Base-by-base conservation (phyloP, 2,888 invertebrate genomes). In the Parnassius smintheus region DNA sequence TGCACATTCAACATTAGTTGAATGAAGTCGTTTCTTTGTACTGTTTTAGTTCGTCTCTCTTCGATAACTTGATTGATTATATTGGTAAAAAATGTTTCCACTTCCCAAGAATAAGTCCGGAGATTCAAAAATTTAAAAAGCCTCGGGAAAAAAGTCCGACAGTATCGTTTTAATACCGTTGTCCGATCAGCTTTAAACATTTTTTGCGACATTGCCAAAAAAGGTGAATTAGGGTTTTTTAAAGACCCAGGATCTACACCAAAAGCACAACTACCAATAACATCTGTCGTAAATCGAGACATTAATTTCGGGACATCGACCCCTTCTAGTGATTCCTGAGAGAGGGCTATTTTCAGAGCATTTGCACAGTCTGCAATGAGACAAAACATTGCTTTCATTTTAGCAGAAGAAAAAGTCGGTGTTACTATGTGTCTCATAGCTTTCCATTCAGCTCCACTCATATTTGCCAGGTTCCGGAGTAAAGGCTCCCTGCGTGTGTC, bases 351-450 rank as follows among this genome's bases (percentile, higher is more conserved):
- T 69, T 80, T 81, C 18, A 92, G 74, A 7, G 83, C 78, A 65
- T 78, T 77, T 0, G 90, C 85, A 72, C 91, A 91, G 9, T 89
- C 88, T 2, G 80, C 80, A 55, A 92, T 74, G 52, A 92, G 74
- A 22, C 90, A 89, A 69, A 92, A 92, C 92, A 92, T 92, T 4
- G 85, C 91, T 68, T 90, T 92, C 88, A 91, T 91, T 71, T 92
- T 92, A 41, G 86, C 91, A 11, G 91, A 86, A 4, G 92, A 90
- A 69, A 92, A 92, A n/a, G 89, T 85, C 11, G 91, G 91, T 8
- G 88, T 85, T 12, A 92, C 84, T 62, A 90, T 88, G 44, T 88
- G 86, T 58, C 91, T 75, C 88, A 92, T 90, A 41, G 83, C 80
- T 70, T 82, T 89, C 92, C 92, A 92, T 67, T 91, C 91, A 3